Base-by-base conservation (phyloP, 2,888 invertebrate genomes). In the Polylopha cassiicola region DNA sequence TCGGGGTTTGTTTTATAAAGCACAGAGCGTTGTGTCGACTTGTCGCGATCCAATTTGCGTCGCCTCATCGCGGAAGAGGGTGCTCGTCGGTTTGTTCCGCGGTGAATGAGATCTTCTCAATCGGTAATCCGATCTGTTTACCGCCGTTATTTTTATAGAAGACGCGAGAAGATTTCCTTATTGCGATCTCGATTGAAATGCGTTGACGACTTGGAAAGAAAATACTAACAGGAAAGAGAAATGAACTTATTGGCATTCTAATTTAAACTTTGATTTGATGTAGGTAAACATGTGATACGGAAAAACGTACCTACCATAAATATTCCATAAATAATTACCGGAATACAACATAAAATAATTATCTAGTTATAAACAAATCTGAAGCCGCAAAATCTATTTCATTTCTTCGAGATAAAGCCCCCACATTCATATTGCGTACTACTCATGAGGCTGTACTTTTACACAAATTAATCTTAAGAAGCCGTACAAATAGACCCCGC, bases 41-140 rank as follows among this genome's bases (percentile, higher is more conserved):
- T 78, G 75, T 76, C 76, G 61, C 56, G 76, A 80, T 77, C 71
- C 70, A 78, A 81, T 79, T 79, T 77, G 54, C 44, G 45, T 34
- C 20, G 31, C 42, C 42, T 43, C 47, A 46, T 9, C 26, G 37
- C 43, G 36, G 30, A 46, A 44, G 48, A 51, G 51, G 61, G 61
- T 49, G 37, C 47, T 51, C 47, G 41, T 37, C 39, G 37, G 28
- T 48, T 46, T 43, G 34, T 27, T 21, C 17, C 7, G 15, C 22
- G 14, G 8, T 10, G 11, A 8, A n/a, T 15, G 14, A n/a, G 49
- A 50, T 47, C 51, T 46, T 48, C 53, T 55, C 52, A 49, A 55
- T 58, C 51, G 44, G 51, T 61, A 66, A 67, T 57, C 53, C 50
- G 54, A 61, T 58, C 39, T 37, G 59, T 52, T 47, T 46, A 16